These are phyloP conservation scores for Leucophenga varia DNA, from an alignment of 1,140 invertebrate genomes.

Conservation along the genomic window DNA sequence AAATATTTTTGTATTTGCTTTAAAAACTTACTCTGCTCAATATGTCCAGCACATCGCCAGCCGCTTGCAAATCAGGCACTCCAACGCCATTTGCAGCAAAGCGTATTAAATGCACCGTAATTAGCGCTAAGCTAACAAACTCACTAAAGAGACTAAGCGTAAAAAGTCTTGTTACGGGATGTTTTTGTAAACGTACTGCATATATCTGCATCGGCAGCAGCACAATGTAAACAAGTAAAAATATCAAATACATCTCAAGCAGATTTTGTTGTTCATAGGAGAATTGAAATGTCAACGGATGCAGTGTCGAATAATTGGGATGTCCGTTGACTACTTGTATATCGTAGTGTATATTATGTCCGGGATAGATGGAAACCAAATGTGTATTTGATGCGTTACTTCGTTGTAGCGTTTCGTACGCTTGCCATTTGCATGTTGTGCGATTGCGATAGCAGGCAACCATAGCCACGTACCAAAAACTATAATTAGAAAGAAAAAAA, in stretches of 20 bases:
- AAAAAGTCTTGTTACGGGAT: slow-evolving; percentile 89
- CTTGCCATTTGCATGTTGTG: slow-evolving; percentile 79
- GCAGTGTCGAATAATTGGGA: slow-evolving; percentile 79
- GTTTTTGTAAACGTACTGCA: slow-evolving; percentile 81
- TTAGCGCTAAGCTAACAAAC: slow-evolving; percentile 80
- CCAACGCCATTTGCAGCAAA: slow-evolving; percentile 89
- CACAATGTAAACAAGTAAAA: slow-evolving; percentile 84
- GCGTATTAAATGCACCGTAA: slow-evolving; percentile 84
- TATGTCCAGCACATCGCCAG: slow-evolving; percentile 90
- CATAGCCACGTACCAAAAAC: slow-evolving; percentile 95
- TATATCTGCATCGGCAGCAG: slow-evolving; percentile 87
- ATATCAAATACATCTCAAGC: slow-evolving; percentile 87
- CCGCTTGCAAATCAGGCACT: slow-evolving; percentile 73
- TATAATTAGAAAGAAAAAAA: too few species aligned
- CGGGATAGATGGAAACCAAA: slow-evolving; percentile 25
- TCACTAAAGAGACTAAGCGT: slow-evolving; percentile 84
- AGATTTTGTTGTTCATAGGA: slow-evolving; percentile 95
- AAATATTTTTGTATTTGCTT: slow-evolving; percentile 15
- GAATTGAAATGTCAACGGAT: slow-evolving; percentile 91
- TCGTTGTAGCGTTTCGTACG: slow-evolving; percentile 60
- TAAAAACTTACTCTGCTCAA: slow-evolving; percentile 74
- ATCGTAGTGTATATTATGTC: slow-evolving; percentile 77
- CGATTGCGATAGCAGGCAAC: slow-evolving; percentile 86
- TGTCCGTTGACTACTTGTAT: slow-evolving; percentile 96
- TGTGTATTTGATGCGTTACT: slow-evolving; percentile 46